Evolutionary conservation across 1,140 invertebrate species (phyloP).

Genomic region (fruit fly (Drosophila melanogaster)): Release_6_plus_ISO1_MT NT_037436.4:3985001-3985500

Average conservation of each 20-base stretch:
- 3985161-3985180: conserved; percentile 58
- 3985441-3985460: conserved; percentile 86
- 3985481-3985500: conserved; percentile 88
- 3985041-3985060: conserved; percentile 1
- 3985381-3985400: conserved; percentile 88
- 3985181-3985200: conserved; percentile 64
- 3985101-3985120: conserved; percentile 90
- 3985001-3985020: conserved; percentile 13
- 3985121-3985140: conserved; percentile 84
- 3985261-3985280: conserved; percentile 73
- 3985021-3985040: conserved; percentile 6
- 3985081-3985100: conserved; percentile 96
- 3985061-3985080: conserved; percentile 94
- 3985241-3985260: conserved; percentile 88
- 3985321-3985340: conserved; percentile 65
- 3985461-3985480: conserved; percentile 86
- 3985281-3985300: conserved; percentile 84
- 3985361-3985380: conserved; percentile 64
- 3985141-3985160: conserved; percentile 28
- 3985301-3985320: conserved; percentile 72
- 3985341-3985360: conserved; percentile 63
- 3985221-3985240: conserved; percentile 93
- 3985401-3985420: conserved; percentile 89
- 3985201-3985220: conserved; percentile 82
- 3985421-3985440: conserved; percentile 90